Evolutionary conservation across 2,113 vertebrate species (phyloP).

Genomic region (Coptodon bakossiorum): DNA sequence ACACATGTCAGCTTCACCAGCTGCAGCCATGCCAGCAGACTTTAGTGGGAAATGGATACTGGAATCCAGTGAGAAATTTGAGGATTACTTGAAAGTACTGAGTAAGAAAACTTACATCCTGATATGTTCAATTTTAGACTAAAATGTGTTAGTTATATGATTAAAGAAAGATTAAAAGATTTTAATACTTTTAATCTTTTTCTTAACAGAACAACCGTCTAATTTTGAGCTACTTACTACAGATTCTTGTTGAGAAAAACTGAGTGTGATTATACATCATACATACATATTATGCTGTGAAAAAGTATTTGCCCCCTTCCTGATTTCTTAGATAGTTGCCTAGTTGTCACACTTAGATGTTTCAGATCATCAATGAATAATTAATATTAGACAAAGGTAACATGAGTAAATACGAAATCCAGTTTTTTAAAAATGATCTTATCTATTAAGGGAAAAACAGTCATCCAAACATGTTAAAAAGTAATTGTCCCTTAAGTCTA

Average conservation of each 20-base stretch:
- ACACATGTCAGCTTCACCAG: not conserved
- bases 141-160: not conserved
- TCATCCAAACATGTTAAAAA: not conserved
- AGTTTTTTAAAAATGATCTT: not conserved
- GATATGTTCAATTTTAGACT: not conserved
- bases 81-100: slow-evolving; percentile 86
- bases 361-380: not conserved
- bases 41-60: slow-evolving; percentile 87
- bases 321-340: not conserved
- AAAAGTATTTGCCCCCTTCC: not conserved
- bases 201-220: not conserved
- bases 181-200: not conserved
- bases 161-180: not conserved
- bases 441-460: not conserved
- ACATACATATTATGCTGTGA: not conserved
- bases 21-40: slow-evolving; percentile 77
- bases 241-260: not conserved
- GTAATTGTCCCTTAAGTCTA: not conserved
- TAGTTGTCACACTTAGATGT: not conserved
- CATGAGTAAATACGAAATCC: not conserved
- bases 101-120: slow-evolving; percentile 70
- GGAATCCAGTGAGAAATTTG: slow-evolving; percentile 83
- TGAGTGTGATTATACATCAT: not conserved
- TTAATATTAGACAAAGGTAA: not conserved
- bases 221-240: not conserved